Conservation (phyloP, 2,113 vertebrate genomes). For the Aldabrachelys gigantea region DNA sequence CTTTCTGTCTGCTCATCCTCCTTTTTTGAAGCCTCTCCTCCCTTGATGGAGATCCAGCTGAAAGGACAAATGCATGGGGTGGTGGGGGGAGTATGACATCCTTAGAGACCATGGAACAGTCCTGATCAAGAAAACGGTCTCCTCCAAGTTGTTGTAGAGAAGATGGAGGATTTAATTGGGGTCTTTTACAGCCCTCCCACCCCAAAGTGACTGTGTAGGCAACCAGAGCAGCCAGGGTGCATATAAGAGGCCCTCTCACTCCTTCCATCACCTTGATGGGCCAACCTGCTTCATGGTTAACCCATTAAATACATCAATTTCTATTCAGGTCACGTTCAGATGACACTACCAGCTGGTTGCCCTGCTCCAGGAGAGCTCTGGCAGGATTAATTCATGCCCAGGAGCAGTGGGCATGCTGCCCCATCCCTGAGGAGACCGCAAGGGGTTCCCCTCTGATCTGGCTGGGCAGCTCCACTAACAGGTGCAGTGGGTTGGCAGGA, state of each 20-base stretch:
- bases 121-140: background rate
- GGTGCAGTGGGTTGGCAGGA: accelerated
- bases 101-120: background rate
- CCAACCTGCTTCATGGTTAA: background rate
- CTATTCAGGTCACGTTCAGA: background rate
- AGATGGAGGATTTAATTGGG: background rate
- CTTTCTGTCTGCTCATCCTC: background rate
- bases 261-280: background rate
- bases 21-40: background rate
- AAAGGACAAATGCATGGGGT: background rate
- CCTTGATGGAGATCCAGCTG: background rate
- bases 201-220: background rate
- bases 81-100: background rate
- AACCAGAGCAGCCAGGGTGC: accelerated
- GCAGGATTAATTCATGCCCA: background rate
- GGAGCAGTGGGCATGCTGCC: background rate
- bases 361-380: background rate
- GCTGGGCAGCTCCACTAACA: background rate
- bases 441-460: background rate
- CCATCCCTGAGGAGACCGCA: background rate
- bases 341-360: background rate
- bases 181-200: background rate
- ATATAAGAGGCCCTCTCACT: background rate
- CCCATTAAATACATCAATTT: background rate
- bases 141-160: background rate